Conservation (phyloP, 64 coral and sea anemone genomes). For the Trachythela sp. region DNA sequence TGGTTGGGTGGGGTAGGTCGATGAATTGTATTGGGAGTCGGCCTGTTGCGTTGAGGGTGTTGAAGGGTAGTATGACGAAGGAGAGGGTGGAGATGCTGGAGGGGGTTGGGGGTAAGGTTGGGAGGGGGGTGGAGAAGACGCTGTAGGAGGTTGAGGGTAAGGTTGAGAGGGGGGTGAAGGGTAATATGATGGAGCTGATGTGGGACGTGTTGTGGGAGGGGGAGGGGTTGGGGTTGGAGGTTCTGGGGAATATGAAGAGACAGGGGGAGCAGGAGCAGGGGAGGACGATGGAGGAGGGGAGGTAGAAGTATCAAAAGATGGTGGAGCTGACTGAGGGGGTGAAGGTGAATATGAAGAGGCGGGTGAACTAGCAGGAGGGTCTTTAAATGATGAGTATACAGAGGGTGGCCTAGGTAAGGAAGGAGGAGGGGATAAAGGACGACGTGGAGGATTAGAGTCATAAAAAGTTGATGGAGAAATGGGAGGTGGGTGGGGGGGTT, state of each 20-base stretch:
- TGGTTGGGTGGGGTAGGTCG: background rate
- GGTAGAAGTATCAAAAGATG: slow-evolving; percentile 7
- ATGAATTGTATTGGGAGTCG: background rate
- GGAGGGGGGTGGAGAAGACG: background rate
- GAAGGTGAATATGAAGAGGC: slow-evolving; percentile 14
- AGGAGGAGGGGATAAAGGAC: slow-evolving; percentile 29
- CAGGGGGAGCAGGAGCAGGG: slow-evolving; percentile 32
- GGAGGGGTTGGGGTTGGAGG: background rate
- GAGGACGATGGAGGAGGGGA: slow-evolving; percentile 7
- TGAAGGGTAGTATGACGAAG: background rate
- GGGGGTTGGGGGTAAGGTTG: slow-evolving; percentile 28
- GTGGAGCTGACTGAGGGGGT: background rate
- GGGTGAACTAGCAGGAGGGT: background rate
- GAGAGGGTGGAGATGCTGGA: slow-evolving; percentile 24
- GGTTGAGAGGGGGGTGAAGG: background rate
- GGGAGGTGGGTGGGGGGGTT: background rate
- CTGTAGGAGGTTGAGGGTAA: background rate
- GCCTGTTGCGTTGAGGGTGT: background rate
- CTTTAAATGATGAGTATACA: background rate
- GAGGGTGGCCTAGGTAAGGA: slow-evolving; percentile 3
- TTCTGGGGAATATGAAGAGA: background rate
- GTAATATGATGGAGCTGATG: background rate
- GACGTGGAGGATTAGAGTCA: slow-evolving; percentile 9
- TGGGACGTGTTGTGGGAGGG: slow-evolving; percentile 14
- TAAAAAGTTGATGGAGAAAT: background rate